These are phyloP conservation scores for Adela reaumurella DNA, from an alignment of 2,888 invertebrate species.

Conservation along the genomic window DNA sequence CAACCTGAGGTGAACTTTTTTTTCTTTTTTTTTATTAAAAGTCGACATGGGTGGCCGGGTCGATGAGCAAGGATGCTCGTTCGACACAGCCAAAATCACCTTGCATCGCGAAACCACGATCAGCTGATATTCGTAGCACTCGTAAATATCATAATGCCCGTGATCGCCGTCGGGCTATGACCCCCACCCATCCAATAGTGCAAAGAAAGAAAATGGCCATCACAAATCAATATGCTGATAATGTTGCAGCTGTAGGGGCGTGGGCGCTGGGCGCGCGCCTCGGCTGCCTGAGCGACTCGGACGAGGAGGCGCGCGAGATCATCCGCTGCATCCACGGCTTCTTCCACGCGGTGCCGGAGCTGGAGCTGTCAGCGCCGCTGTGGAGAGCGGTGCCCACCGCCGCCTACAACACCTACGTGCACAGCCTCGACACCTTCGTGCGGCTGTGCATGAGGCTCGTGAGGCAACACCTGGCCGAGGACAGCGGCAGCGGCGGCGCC, in stretches of 20 bases:
- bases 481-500: slow-evolving; percentile 27
- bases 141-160: no score
- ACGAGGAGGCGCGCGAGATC: slow-evolving; percentile 70
- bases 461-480: slow-evolving; percentile 41
- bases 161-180: no score
- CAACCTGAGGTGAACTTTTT: no score
- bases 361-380: slow-evolving; percentile 70
- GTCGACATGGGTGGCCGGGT: no score
- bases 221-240: slow-evolving; percentile 2
- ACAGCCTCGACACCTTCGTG: slow-evolving; percentile 69
- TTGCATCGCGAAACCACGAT: no score
- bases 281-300: slow-evolving; percentile 63
- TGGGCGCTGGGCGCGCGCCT: slow-evolving; percentile 79
- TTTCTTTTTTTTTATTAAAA: no score
- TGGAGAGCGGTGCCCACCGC: slow-evolving; percentile 72
- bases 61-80: no score
- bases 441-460: slow-evolving; percentile 48
- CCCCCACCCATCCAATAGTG: no score
- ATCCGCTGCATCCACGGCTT: slow-evolving; percentile 74
- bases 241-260: slow-evolving; percentile 75
- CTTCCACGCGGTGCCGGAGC: slow-evolving; percentile 72
- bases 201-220: no score
- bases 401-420: slow-evolving; percentile 67
- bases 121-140: no score
- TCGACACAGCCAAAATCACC: no score